Conservation (phyloP, 1,140 invertebrate species). For the Rhyzopertha dominica region DNA sequence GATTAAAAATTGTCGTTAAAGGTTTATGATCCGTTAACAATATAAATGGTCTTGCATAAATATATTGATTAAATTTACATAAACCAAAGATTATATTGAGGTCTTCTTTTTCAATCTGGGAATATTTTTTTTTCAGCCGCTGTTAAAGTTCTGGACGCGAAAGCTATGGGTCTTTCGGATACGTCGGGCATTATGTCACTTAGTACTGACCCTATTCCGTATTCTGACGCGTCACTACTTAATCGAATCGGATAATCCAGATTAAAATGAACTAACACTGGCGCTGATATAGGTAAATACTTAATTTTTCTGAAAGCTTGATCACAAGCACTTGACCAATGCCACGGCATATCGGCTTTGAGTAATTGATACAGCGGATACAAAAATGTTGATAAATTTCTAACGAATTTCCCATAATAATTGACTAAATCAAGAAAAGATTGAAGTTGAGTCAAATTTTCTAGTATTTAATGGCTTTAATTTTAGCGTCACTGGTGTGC, state of each 20-base stretch:
- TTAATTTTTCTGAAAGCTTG: slow-evolving; percentile 2
- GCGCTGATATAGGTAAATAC: too few species aligned
- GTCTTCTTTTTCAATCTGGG: slow-evolving; percentile 54
- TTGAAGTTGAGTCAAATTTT: neutral
- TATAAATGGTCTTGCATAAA: slow-evolving; percentile 50
- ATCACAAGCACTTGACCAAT: slow-evolving; percentile 9
- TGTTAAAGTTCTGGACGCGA: slow-evolving; percentile 8
- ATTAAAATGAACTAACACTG: slow-evolving; percentile 7
- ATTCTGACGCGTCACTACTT: slow-evolving; percentile 2
- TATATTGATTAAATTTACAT: slow-evolving; percentile 50
- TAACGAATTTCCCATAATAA: slow-evolving; percentile 13
- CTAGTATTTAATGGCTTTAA: slow-evolving; percentile 5
- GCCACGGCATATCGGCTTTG: neutral
- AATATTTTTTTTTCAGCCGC: too few species aligned
- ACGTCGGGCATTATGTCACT: neutral
- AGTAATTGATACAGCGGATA: slow-evolving; percentile 9
- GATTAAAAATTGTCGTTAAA: slow-evolving; percentile 44
- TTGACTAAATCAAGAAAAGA: slow-evolving; percentile 8
- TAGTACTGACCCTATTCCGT: slow-evolving; percentile 11
- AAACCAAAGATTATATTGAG: slow-evolving; percentile 49
- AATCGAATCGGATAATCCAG: slow-evolving; percentile 8
- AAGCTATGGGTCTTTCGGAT: slow-evolving; percentile 2
- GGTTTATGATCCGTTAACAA: slow-evolving; percentile 50
- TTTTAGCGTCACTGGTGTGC: slow-evolving; percentile 8
- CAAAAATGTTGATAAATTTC: too few species aligned